Base-by-base conservation (phyloP, 2,888 invertebrate species). In the Himalopsyche japonica region DNA sequence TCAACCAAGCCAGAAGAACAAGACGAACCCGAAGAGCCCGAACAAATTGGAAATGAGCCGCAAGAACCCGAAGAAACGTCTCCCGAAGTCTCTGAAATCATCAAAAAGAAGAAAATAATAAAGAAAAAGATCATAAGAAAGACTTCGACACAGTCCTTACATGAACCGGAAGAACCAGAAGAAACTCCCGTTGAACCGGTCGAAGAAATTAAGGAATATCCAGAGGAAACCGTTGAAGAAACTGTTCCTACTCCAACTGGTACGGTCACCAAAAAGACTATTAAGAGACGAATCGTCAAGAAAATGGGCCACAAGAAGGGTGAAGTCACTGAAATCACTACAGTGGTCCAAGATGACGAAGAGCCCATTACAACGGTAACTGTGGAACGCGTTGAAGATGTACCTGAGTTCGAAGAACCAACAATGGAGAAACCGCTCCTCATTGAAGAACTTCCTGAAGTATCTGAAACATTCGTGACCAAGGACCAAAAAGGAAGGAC, bases 291-390 rank as follows among this genome's bases (percentile, higher is more conserved):
- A 15, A 43, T 43, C 3, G 90, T 92, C 0, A 93, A 91, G 87
- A 91, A 91, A 81, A 90, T 89, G 90, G 86, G 89, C 24, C 92
- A 91, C 86, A 89, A 90, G 57, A 90, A 89, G 87, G 89, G 91
- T 70, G 91, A 93, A 88, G 88, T 91, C n/a, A 92, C 91, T 0
- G 90, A 92, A 89, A 91, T 92, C 79, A 88, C 90, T 79, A 91
- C 90, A 20, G 88, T 91, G 64, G 90, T 90, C 88, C 37, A 91
- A 87, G 91, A 91, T 84, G 90, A 90, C 18, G 82, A 57, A 15
- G 57, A 57, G 15, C 57, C 57, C 8, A 24, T 57, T 20, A 57
- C 57, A 2, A 57, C 57, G 4, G 57, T 57, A 15, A 57, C 79
- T 20, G 47, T 43, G 6, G 43, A 43, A 47, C 80, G 79, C 78